Base-by-base conservation (phyloP, 2,888 invertebrate genomes). In the Pemphredon lugubris region DNA sequence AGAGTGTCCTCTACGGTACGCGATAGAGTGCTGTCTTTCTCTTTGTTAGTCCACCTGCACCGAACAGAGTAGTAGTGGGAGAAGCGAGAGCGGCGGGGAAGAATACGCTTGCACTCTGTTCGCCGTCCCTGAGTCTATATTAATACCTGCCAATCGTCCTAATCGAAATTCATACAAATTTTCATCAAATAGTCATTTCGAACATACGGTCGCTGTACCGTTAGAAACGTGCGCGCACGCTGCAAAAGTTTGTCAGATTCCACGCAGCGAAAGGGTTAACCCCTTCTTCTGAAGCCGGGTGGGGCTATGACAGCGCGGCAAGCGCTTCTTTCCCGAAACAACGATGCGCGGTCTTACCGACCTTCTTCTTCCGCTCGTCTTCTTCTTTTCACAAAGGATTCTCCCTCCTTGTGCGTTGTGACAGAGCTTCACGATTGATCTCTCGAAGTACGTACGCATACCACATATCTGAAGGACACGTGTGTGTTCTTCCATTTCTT, bases 241-340 rank as follows among this genome's bases (percentile, higher is more conserved):
- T n/a, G 37, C 0, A 23, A 40, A 40, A 45, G 21, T 13, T 44
- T 16, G 51, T 44, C 34, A 48, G 26, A n/a, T 18, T 63, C 57
- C 45, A 48, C 63, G 63, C 63, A 58, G 23, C 39, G 54, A 55
- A 37, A 66, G 57, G 58, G 57, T 64, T 54, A 59, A 69, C 54
- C 50, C 37, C 20, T 61, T 45, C 50, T 67, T 48, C 32, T 23
- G 18, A 18, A 45, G 64, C 50, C 72, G 70, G 72, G 69, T 55
- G 72, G 72, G 72, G 72, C 70, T 59, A 51, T 48, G 68, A 68
- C 63, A 63, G 63, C 61, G 53, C 59, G 58, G 44, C 64, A 59
- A 40, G 53, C 20, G 37, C 53, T 47, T 59, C 34, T 20, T 3
- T 18, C 20, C 34, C 16, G 18, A 21, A 21, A 42, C 14, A 61